phyloP scores from a whole-genome alignment of 2,113 vertebrate species.

The Pelmatolapia mariae region DNA sequence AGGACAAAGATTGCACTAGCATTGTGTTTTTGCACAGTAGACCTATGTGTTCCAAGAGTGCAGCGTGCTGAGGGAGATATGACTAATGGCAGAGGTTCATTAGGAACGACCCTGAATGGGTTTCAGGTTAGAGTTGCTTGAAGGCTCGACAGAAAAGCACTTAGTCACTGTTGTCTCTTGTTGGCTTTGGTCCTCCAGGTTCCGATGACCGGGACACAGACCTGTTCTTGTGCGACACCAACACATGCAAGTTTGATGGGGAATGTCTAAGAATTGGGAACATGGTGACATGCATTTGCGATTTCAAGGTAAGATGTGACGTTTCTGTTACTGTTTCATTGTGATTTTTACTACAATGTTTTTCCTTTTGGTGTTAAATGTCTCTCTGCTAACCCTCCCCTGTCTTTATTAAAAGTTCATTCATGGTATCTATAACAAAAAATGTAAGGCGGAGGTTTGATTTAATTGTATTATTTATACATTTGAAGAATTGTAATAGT shows the following conservation, averaged over 20 bases:
- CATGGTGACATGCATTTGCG: slow-evolving; percentile 97
- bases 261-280: slow-evolving; percentile 97
- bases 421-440: not conserved
- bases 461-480: not conserved
- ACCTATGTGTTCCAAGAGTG: slow-evolving; percentile 6
- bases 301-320: slow-evolving; percentile 91
- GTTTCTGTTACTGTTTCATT: not conserved
- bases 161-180: slow-evolving; percentile 54
- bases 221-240: slow-evolving; percentile 97
- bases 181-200: slow-evolving; percentile 76
- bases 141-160: slow-evolving; percentile 6
- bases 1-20: not conserved
- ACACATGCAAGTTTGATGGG: slow-evolving; percentile 98
- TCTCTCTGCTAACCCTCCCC: not conserved
- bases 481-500: not conserved
- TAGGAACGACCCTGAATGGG: not conserved
- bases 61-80: not conserved
- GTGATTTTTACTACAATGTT: not conserved
- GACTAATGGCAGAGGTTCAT: slow-evolving; percentile 30
- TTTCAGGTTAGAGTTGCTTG: not conserved
- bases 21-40: slow-evolving; percentile 12
- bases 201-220: slow-evolving; percentile 98
- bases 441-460: not conserved
- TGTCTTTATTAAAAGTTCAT: not conserved
- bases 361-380: not conserved